phyloP scores from a whole-genome alignment of 2,797 vertebrate genomes.

The Poecilia wingei region DNA sequence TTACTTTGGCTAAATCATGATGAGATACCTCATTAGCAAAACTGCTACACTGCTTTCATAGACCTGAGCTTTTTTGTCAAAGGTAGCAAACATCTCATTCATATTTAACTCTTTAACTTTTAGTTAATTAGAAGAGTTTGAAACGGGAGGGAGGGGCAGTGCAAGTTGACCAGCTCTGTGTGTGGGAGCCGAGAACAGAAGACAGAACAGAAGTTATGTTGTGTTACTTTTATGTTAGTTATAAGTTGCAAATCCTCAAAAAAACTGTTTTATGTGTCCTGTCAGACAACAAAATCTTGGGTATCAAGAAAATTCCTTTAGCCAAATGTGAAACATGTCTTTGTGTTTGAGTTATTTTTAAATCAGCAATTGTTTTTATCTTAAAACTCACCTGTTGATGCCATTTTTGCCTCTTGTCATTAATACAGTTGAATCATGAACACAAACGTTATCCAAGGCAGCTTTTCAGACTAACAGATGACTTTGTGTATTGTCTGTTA shows the following conservation, averaged over 20 bases:
- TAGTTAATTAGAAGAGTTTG: no score
- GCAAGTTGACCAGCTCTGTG: no score
- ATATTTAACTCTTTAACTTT: no score
- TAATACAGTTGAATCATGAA: not conserved
- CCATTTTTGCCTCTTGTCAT: not conserved
- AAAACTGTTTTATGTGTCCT: not conserved
- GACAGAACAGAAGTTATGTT: no score
- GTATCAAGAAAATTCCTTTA: not conserved
- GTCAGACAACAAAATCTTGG: not conserved
- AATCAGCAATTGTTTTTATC: not conserved
- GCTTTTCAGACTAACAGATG: not conserved
- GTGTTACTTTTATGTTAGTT: not conserved
- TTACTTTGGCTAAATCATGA: no score
- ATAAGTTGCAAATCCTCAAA: not conserved
- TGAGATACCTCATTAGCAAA: no score
- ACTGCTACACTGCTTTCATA: no score
- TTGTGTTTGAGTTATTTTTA: not conserved
- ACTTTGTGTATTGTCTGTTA: not conserved
- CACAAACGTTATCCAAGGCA: not conserved
- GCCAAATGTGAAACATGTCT: no score
- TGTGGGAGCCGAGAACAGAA: no score
- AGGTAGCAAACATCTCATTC: no score
- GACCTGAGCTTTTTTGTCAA: no score
- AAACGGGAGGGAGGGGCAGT: no score
- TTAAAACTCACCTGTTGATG: not conserved